A percentile compares a stretch with the other conserved stretches of the same genome.
Conservation (phyloP, 2,797 vertebrate genomes). For the Dicrostonyx torquatus region DNA sequence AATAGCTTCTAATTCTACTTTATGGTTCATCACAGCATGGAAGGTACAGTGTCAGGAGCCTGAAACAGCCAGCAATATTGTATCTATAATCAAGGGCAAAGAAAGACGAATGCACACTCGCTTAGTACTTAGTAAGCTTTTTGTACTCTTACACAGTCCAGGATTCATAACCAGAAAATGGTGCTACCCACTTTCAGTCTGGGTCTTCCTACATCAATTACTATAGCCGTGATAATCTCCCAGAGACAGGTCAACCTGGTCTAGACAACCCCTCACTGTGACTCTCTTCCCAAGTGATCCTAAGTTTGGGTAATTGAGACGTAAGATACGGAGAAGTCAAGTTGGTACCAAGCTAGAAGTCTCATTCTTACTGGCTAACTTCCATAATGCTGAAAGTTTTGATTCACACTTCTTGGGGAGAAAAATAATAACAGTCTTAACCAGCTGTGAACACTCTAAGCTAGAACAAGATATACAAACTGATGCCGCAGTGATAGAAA, state of each 20-base stretch:
- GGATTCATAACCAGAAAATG: neutral
- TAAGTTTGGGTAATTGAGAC: neutral
- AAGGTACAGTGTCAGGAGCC: neutral
- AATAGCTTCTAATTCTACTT: neutral
- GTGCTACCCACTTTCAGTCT: neutral
- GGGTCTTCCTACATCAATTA: neutral
- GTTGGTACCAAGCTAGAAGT: neutral
- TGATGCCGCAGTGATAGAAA: neutral
- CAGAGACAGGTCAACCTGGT: neutral
- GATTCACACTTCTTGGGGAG: neutral
- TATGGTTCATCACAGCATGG: neutral
- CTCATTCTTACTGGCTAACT: neutral
- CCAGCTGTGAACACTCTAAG: neutral
- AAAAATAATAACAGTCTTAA: neutral
- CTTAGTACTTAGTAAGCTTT: neutral
- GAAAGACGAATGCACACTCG: neutral
- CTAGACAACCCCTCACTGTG: neutral
- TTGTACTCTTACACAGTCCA: neutral
- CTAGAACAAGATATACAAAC: neutral
- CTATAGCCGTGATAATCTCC: neutral
- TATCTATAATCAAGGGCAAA: neutral
- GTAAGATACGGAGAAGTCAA: no score
- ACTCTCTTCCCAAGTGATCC: neutral
- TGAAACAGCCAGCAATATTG: neutral
- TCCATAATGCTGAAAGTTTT: neutral